These are phyloP conservation scores for Tachysurus fulvidraco DNA, from an alignment of 2,113 vertebrate genomes.

Conservation along the genomic window DNA sequence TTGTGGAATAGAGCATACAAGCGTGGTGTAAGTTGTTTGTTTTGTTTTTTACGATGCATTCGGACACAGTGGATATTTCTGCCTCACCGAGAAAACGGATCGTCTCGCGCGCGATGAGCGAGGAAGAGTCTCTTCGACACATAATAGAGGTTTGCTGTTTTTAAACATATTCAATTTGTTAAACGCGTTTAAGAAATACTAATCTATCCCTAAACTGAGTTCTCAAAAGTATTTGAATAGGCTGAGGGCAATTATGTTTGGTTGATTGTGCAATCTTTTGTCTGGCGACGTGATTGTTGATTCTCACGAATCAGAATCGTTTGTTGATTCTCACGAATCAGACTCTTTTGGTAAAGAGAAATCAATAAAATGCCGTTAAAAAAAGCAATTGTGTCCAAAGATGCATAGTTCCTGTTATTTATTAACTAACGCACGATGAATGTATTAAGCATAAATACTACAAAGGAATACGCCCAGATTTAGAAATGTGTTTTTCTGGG, in stretches of 20 bases:
- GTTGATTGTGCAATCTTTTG: not conserved
- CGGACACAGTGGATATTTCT: conserved; percentile 64
- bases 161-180: accelerated
- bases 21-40: not conserved
- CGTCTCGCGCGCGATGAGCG: conserved; percentile 73
- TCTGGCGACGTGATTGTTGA: not conserved
- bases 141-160: conserved; percentile 71
- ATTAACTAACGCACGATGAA: too few relatives aligned
- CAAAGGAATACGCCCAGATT: too few relatives aligned
- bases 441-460: too few relatives aligned
- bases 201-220: not conserved
- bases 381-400: not conserved
- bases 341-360: not conserved
- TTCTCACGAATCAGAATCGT: not conserved
- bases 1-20: too few relatives aligned
- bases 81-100: conserved; percentile 69
- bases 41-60: conserved; percentile 61
- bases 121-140: conserved; percentile 75
- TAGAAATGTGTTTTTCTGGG: not conserved
- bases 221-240: not conserved
- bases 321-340: not conserved
- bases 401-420: not conserved
- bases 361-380: not conserved
- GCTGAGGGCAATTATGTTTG: not conserved
- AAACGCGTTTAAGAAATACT: not conserved